A percentile compares a stretch with the other conserved stretches of the same genome.
These are phyloP conservation scores for Phalacrocorax brasilianus DNA, from an alignment of 2,113 vertebrate genomes.

Conservation along the genomic window DNA sequence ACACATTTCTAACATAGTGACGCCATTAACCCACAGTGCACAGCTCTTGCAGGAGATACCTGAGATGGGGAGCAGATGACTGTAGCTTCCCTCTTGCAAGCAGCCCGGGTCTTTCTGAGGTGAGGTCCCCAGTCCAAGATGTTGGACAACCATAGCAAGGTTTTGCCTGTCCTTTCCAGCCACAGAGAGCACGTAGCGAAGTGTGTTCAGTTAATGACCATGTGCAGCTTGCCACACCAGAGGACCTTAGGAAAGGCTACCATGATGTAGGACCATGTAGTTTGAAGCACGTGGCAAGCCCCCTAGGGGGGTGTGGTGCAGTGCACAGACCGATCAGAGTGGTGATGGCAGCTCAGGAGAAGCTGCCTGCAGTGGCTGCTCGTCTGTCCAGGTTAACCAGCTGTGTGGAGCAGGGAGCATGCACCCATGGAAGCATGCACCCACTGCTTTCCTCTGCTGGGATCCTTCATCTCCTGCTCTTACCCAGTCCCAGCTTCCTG, in stretches of 20 bases:
- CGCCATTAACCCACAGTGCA: fast-evolving
- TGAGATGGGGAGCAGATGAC: no score
- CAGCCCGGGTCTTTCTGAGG: neutral
- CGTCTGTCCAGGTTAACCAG: neutral
- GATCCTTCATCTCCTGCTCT: neutral
- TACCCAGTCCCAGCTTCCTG: neutral
- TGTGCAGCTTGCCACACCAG: fast-evolving
- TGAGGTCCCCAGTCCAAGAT: neutral
- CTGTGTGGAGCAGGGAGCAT: neutral
- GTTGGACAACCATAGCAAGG: neutral
- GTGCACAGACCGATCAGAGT: neutral
- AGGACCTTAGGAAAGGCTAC: neutral
- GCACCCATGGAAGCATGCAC: neutral
- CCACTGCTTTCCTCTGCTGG: neutral
- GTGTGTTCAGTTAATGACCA: neutral
- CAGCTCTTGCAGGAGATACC: neutral
- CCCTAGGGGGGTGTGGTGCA: fast-evolving
- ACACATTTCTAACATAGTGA: neutral
- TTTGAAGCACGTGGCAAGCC: neutral
- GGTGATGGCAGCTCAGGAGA: neutral
- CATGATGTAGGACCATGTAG: neutral
- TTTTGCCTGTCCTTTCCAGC: neutral
- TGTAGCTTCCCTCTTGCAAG: neutral
- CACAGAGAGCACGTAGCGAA: neutral
- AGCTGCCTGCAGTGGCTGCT: neutral